Conservation (phyloP, 2,797 vertebrate genomes). For the Scyliorhinus canicula region DNA sequence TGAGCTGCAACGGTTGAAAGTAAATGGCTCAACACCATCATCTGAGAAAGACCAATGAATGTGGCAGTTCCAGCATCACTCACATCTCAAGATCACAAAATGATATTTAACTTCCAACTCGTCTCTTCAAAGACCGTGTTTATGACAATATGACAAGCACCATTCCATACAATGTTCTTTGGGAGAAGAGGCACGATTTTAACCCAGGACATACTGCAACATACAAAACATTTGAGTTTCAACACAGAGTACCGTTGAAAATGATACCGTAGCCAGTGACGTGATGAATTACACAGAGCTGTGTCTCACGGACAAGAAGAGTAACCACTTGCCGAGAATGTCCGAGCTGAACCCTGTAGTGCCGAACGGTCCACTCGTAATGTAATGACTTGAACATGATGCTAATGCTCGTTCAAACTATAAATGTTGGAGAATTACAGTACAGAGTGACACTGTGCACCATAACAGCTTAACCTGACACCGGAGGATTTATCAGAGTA, state of each 20-base stretch:
- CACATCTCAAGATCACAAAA: neutral
- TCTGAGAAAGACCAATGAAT: neutral
- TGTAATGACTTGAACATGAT: neutral
- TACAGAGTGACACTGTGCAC: neutral
- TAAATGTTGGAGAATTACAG: constrained; percentile 2
- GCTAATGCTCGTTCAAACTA: neutral
- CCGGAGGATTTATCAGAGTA: constrained; percentile 3
- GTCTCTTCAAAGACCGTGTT: neutral
- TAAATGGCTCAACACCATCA: neutral
- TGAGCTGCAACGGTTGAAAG: neutral
- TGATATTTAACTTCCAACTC: neutral
- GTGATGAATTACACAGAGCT: neutral
- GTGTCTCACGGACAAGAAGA: neutral
- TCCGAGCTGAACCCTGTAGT: neutral
- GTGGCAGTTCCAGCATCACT: neutral
- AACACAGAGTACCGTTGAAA: neutral
- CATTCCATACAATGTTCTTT: neutral
- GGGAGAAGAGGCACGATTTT: neutral
- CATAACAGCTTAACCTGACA: constrained; percentile 7
- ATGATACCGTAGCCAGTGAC: neutral
- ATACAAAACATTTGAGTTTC: neutral
- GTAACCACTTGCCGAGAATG: neutral
- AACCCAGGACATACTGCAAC: neutral
- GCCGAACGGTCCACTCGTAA: neutral
- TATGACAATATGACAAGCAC: neutral